These are phyloP conservation scores for Typhlichthys subterraneus DNA, from an alignment of 2,797 vertebrate genomes.

Conservation along the genomic window DNA sequence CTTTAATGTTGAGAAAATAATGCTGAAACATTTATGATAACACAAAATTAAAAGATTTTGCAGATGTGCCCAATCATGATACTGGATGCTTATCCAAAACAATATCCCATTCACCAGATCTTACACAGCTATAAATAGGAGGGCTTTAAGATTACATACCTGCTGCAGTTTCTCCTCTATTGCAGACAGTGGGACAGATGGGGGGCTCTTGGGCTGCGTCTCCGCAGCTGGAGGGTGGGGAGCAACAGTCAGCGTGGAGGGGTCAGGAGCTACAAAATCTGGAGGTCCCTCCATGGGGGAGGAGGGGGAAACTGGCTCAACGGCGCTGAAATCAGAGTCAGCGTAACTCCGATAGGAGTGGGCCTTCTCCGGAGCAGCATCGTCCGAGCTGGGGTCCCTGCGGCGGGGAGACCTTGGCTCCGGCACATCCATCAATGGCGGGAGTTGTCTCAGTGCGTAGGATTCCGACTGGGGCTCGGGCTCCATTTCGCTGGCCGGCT, in stretches of 20 bases:
- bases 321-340: constrained; percentile 50
- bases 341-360: constrained; percentile 56
- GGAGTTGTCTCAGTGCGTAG: constrained; percentile 50
- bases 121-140: neutral
- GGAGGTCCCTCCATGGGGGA: constrained; percentile 68
- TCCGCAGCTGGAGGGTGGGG: constrained; percentile 25
- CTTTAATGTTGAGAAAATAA: neutral
- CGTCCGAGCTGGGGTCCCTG: constrained; percentile 23
- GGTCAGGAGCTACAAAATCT: constrained; percentile 79
- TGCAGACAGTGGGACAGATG: constrained; percentile 58
- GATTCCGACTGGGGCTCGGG: constrained; percentile 19
- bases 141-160: constrained; percentile 46
- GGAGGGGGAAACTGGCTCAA: constrained; percentile 25
- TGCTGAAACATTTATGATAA: neutral
- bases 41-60: neutral
- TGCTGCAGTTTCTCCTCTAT: constrained; percentile 75
- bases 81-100: too few relatives aligned
- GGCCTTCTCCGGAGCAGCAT: constrained; percentile 27
- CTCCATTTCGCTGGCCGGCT: constrained; percentile 70
- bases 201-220: constrained; percentile 42
- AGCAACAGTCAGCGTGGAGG: neutral
- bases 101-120: too few relatives aligned
- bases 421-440: constrained; percentile 71
- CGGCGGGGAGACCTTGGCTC: constrained; percentile 18
- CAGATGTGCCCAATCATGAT: too few relatives aligned